Base-by-base conservation (phyloP, 1,140 invertebrate genomes). In the Scaptomyza hsui region DNA sequence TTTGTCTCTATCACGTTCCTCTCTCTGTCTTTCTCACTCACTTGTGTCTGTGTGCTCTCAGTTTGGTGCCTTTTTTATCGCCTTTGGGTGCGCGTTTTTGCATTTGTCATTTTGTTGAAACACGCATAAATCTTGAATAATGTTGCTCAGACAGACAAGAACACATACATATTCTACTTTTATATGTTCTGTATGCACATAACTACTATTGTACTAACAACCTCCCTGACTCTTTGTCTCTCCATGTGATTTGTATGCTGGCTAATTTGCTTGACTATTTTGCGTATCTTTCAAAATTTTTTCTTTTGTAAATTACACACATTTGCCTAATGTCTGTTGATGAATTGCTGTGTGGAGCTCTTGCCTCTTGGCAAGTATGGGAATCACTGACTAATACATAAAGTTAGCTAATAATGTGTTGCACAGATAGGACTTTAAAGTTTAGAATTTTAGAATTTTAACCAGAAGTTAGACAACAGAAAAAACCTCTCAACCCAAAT, bases 91-190 rank as follows among this genome's bases (percentile, higher is more conserved):
- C 44, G 42, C 64, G 59, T 68, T 72, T 29, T 72, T 62, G 51
- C 56, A 85, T 85, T 85, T 85, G 60, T 73, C 78, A 81, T 76
- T 85, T 85, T 61, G 72, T 32, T 21, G 45, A 49, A 70, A 74
- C 57, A 71, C 62, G 82, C 82, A 86, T 88, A 88, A 81, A 86
- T 86, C 81, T 76, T 81, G 70, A 68, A 72, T 88, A 86, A 86
- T 86, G 74, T 70, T 57, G 53, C 63, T 35, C 61, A 61, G 37
- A 65, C 61, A 53, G 19, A 48, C 35, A 61, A 15, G 18, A n/a
- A n/a, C 26, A 47, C 29, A 15, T 29, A 24, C 18, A 61, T 45
- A 26, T 26, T 5, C 6, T 6, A 61, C 7, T 65, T 45, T 47
- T 45, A 52, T 13, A 61, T 35, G 45, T 19, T 24, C 2, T 32